These are phyloP conservation scores for Acanthiza pusilla DNA, from an alignment of 2,797 vertebrate species.

Conservation along the genomic window DNA sequence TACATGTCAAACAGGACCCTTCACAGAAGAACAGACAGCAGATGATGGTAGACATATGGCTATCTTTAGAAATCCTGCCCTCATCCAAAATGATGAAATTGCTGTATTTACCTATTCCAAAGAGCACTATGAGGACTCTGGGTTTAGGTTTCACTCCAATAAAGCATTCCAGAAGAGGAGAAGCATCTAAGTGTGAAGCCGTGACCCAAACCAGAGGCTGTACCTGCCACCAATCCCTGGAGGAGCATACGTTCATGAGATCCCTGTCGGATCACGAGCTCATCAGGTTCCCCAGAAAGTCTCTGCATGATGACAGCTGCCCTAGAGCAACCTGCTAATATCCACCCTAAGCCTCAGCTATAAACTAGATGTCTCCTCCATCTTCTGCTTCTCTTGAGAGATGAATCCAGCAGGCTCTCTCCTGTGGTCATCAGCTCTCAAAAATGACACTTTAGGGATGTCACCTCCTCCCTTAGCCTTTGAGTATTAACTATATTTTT, in stretches of 20 bases:
- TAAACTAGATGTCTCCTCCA: neutral
- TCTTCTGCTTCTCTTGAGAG: neutral
- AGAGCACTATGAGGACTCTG: neutral
- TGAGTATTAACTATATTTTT: neutral
- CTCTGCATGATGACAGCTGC: neutral
- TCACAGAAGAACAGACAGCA: neutral
- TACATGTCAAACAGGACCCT: neutral
- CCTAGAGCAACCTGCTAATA: neutral
- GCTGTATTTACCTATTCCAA: neutral
- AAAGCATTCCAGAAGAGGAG: neutral
- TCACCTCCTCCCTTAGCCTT: neutral
- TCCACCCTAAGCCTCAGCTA: neutral
- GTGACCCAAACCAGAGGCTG: neutral
- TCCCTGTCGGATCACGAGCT: neutral
- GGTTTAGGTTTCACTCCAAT: neutral
- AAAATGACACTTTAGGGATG: neutral
- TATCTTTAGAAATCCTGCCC: neutral
- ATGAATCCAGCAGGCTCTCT: neutral
- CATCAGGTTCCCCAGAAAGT: neutral
- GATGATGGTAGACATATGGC: neutral
- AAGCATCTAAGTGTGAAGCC: neutral
- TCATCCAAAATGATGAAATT: neutral
- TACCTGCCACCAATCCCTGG: neutral
- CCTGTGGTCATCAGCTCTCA: neutral
- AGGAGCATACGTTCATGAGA: neutral